Base-by-base conservation (phyloP, 2,888 invertebrate species). In the Agrochola macilenta region DNA sequence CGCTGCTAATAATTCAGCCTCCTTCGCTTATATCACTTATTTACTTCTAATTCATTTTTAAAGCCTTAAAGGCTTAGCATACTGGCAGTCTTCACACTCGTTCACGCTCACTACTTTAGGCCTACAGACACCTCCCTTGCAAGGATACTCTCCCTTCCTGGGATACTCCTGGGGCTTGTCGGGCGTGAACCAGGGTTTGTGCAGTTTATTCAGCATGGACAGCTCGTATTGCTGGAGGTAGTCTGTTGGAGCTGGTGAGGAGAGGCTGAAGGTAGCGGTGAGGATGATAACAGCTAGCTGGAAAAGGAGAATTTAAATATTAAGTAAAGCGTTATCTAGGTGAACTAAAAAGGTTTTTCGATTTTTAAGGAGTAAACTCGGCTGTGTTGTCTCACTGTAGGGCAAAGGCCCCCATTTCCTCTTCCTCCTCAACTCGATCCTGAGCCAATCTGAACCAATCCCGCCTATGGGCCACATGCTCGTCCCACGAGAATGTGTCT, bases 61-160 rank as follows among this genome's bases (percentile, higher is more conserved):
- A 54, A 84, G 2, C 8, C 57, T 88, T 63, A 93, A 74, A 14
- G 92, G 93, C 0, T 89, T 79, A 5, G 90, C 84, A 39, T 87
- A 81, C 78, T 94, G 93, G 49, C 93, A 93, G 17, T 90, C 92
- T 26, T 90, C 87, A 76, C 92, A 93, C 0, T 74, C 89, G 0
- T 76, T 73, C 2, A 65, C 71, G 0, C 72, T 63, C 1, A 69
- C 70, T 12, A 49, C 79, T 64, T 89, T 91, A 0, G 88, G 81
- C 49, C 81, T 90, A 70, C 94, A 93, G 0, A 91, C 63, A 0
- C 90, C 90, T 0, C 84, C 89, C 60, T 89, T 90, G 66, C 94
- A 94, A 1, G 86, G 79, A 43, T 89, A 90, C 60, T 95, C 94
- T 3, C 95, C 95, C 72, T 95, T 94, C 12, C 92, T 84, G 0